Base-by-base conservation (phyloP, 2,797 vertebrate species). In the Cephalopachus bancanus region DNA sequence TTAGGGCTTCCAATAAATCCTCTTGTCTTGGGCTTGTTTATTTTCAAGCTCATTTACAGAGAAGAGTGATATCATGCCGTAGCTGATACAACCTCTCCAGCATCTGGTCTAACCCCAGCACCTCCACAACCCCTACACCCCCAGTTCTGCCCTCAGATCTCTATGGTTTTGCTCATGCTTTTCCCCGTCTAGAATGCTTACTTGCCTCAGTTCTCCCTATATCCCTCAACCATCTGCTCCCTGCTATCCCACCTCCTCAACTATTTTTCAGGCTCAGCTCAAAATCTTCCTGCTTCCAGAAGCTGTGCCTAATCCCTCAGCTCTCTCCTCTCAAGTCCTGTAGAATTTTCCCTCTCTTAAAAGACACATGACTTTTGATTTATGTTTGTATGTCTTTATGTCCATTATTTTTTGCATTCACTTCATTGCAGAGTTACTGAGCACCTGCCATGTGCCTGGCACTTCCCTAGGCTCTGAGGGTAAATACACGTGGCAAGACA, bases 61-160 rank as follows among this genome's bases (percentile, higher is more conserved):
- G 10, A 30, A 10, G 33, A 60, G 90, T 16, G 72, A n/a, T 0
- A 7, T 30, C 1, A 15, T 0, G 7, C 20, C 3, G 0, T n/a
- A 53, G 37, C 37, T 65, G 57, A 10, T 16, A 1, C 17, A 53
- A 24, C 20, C 15, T 62, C 59, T 57, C 20, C 22, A 24, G 65
- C 30, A 62, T 81, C 57, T 5, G 7, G 62, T 78, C 57, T 5
- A 5, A 4, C 15, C 14, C 53, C 26, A 4, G 24, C 60, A 44
- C 14, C 79, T 12, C 8, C 44, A 20, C 6, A 10, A 1, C 5
- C 20, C 19, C 28, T 8, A 19, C 0, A 6, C 1, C 30, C 33
- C 20, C 9, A 37, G 14, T 22, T 60, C 81, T 37, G 7, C 5
- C 3, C 9, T 55, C 44, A 16, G n/a, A 44, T 62, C 64, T 80